Evolutionary conservation across 2,888 invertebrate species (phyloP), one percentile per base, ranked within the genome.

Genomic region (Adelognathus sp.): DNA sequence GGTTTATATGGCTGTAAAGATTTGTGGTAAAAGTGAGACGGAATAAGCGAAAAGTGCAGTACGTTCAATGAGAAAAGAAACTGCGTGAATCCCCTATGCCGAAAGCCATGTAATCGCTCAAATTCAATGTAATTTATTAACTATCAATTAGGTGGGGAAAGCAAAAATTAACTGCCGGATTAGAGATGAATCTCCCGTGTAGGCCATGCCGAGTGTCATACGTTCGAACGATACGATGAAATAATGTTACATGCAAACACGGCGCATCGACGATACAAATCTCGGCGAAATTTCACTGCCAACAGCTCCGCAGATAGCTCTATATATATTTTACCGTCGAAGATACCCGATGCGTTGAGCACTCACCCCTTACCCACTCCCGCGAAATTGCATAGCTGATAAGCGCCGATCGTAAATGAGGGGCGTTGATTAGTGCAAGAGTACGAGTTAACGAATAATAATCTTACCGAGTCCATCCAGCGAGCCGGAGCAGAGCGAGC

Each of bases 91-190:
- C 76, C 78, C 69, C 29, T 54, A 31, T 31, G 75, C 79, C 79
- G 67, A 70, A 83, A 84, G 81, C 81, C 82, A 84, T 88, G 82
- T 86, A 87, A 87, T 85, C 88, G 87, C 88, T 88, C 88, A 87
- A 88, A 87, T 84, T 88, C 83, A 84, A 81, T 86, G 84, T 87
- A 86, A 86, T 87, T 85, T 84, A 85, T 85, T 81, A 81, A 69
- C 74, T 73, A 31, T 50, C 76, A 70, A 77, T 64, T 80, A 82
- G 78, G 71, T 72, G 69, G 71, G 63, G 33, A 77, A 73, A 50
- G 11, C 11, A 21, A 50, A 33, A 7, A 24, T 70, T 52, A 77
- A 83, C 72, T 83, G 80, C 77, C 82, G 73, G 70, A 72, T 60
- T n/a, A 74, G 69, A 80, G 50, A 39, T 61, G 66, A 81, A 76